A percentile compares a stretch with the other conserved stretches of the same genome.
These are phyloP conservation scores for Calliscelio sp. DNA, from an alignment of 2,888 invertebrate genomes.

Conservation along the genomic window DNA sequence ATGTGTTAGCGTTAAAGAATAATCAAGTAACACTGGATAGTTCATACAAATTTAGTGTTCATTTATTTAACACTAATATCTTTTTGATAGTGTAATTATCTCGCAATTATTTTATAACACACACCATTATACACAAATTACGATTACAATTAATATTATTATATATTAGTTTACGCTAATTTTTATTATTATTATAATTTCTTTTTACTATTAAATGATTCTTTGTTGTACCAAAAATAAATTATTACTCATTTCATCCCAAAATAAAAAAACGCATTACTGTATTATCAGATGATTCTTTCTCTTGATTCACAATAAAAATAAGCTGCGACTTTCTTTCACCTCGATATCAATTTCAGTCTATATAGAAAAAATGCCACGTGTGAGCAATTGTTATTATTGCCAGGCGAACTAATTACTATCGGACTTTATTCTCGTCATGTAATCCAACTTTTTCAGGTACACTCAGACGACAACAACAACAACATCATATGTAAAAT, in stretches of 20 bases:
- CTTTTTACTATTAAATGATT: constrained; percentile 60
- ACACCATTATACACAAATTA: constrained; percentile 46
- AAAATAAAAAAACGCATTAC: constrained; percentile 15
- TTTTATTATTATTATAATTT: constrained; percentile 43
- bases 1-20: constrained; percentile 18
- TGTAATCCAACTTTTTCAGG: constrained; percentile 55
- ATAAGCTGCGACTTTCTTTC: constrained; percentile 2
- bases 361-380: constrained; percentile 47
- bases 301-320: neutral
- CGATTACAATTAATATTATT: constrained; percentile 16
- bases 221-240: constrained; percentile 67
- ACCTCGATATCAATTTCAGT: constrained; percentile 11
- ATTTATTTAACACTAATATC: constrained; percentile 56
- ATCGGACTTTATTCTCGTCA: constrained; percentile 52
- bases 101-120: constrained; percentile 47
- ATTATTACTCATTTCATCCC: constrained; percentile 49
- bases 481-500: constrained; percentile 27
- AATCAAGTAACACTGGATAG: constrained; percentile 40
- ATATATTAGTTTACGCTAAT: constrained; percentile 37
- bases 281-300: neutral
- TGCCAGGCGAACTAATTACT: constrained; percentile 17
- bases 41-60: constrained; percentile 40
- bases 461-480: constrained; percentile 13
- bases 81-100: constrained; percentile 64
- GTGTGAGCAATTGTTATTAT: constrained; percentile 35